These are phyloP conservation scores for Nanger granti DNA, from an alignment of 2,113 vertebrate species.

Conservation along the genomic window DNA sequence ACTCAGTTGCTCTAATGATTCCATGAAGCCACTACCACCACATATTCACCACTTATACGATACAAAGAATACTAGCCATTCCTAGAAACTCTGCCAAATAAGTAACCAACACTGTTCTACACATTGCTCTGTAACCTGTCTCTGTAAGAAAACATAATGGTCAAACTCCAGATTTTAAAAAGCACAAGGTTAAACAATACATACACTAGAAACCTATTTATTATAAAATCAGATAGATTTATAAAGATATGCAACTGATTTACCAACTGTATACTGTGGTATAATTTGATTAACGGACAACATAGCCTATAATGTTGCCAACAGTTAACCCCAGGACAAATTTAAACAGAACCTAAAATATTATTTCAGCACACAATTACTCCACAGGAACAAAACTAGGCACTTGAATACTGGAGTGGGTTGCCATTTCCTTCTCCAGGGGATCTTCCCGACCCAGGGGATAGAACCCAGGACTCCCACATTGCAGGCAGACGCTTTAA, in stretches of 20 bases:
- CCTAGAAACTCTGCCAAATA: background rate
- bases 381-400: background rate
- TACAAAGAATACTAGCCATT: background rate
- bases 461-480: too few relatives aligned
- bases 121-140: background rate
- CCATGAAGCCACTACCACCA: background rate
- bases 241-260: background rate
- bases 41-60: background rate
- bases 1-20: background rate
- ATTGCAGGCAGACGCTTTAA: too few relatives aligned
- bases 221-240: background rate
- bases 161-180: background rate
- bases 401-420: background rate
- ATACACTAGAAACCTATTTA: background rate
- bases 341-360: conserved; percentile 15
- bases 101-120: background rate
- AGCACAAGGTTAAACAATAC: background rate
- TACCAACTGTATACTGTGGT: background rate
- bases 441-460: too few relatives aligned
- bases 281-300: background rate
- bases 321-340: background rate
- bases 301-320: background rate
- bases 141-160: background rate
- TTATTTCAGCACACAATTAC: background rate
- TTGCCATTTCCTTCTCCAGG: too few relatives aligned